Conservation (phyloP, 2,888 invertebrate species). For the Agrilus cyanescens region DNA sequence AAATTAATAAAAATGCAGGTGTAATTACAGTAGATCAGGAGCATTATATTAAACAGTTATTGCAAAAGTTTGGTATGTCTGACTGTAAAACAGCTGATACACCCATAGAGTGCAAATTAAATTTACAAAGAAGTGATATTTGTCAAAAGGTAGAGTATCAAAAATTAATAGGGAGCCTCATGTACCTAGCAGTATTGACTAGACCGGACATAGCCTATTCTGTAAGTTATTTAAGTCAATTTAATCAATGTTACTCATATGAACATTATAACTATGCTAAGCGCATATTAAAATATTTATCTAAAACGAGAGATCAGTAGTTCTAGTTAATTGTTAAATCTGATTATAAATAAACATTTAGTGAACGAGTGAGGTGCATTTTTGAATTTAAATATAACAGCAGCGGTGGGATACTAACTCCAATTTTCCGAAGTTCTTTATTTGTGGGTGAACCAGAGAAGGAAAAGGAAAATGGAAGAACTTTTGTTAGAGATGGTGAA, state of each 20-base stretch:
- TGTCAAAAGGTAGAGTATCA: slow-evolving; percentile 8
- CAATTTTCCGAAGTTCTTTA: too few relatives aligned
- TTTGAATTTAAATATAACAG: not conserved
- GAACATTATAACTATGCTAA: slow-evolving; percentile 16
- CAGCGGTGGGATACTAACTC: not conserved
- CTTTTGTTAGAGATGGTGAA: slow-evolving; percentile 1
- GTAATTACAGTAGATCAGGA: slow-evolving; percentile 15
- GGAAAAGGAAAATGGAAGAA: not conserved
- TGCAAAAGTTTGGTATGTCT: slow-evolving; percentile 15
- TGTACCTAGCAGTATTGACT: slow-evolving; percentile 14
- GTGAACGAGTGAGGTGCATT: too few relatives aligned
- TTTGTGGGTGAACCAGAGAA: too few relatives aligned
- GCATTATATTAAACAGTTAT: slow-evolving; percentile 12
- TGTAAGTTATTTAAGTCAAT: slow-evolving; percentile 13
- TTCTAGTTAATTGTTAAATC: too few relatives aligned
- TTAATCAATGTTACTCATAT: slow-evolving; percentile 12
- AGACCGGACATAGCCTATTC: slow-evolving; percentile 17
- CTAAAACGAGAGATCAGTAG: slow-evolving; percentile 12
- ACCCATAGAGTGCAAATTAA: slow-evolving; percentile 13
- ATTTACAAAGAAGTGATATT: slow-evolving; percentile 3
- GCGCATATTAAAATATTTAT: slow-evolving; percentile 14
- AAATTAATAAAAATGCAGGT: slow-evolving; percentile 8
- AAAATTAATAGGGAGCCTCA: slow-evolving; percentile 13
- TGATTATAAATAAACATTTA: too few relatives aligned
- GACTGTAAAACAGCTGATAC: slow-evolving; percentile 12